phyloP scores from a whole-genome alignment of 2,888 invertebrate species.

The Encarsia formosa region DNA sequence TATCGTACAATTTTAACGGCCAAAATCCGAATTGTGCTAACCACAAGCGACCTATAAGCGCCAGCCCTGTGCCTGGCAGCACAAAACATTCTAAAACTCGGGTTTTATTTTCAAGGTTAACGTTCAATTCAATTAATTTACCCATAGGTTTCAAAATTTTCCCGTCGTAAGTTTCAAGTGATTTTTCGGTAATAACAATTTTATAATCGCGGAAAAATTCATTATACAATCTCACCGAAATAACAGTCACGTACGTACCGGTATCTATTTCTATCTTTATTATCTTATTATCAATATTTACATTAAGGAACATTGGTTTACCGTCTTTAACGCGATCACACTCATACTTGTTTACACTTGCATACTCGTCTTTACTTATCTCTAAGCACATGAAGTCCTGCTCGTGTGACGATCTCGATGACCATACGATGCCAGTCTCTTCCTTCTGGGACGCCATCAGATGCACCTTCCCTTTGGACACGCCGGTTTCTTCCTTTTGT shows the following conservation, averaged over 20 bases:
- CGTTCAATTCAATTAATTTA: constrained; percentile 8
- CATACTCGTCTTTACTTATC: neutral
- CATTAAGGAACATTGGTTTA: constrained; percentile 14
- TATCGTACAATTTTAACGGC: too few species aligned
- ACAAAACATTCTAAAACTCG: constrained; percentile 15
- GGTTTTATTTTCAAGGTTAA: neutral
- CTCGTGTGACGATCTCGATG: neutral
- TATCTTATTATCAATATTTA: constrained; percentile 6
- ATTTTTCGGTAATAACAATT: constrained; percentile 4
- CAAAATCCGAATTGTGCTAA: too few species aligned
- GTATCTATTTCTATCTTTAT: constrained; percentile 14
- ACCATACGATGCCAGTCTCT: too few species aligned
- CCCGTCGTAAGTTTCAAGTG: constrained; percentile 9
- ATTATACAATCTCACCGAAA: constrained; percentile 12
- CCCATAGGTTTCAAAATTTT: constrained; percentile 7
- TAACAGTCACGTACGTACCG: constrained; percentile 19
- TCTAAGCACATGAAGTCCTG: neutral
- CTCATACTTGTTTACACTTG: neutral
- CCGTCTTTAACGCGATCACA: too few species aligned
- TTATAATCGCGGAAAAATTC: constrained; percentile 8
- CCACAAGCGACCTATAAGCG: too few species aligned
- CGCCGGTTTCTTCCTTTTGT: too few species aligned
- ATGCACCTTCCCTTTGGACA: neutral
- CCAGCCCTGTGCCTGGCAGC: constrained; percentile 15
- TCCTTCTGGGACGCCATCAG: neutral